phyloP scores from a whole-genome alignment of 2,797 vertebrate genomes.

The Propithecus perrieri region DNA sequence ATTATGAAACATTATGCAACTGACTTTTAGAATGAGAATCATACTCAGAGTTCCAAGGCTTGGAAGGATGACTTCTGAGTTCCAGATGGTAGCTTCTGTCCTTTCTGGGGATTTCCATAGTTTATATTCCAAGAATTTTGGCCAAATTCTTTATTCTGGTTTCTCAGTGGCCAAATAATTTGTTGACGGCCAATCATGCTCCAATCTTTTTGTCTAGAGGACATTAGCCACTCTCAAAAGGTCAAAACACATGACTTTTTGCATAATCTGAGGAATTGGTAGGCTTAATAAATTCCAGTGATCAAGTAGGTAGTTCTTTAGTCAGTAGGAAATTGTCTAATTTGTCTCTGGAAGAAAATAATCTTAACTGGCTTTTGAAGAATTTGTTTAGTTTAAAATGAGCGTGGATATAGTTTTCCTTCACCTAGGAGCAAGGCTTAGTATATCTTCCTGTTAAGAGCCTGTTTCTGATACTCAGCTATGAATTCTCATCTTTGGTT shows the following conservation, averaged over 20 bases:
- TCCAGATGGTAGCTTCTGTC: background rate
- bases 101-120: background rate
- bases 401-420: background rate
- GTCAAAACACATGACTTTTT: background rate
- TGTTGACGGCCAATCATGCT: background rate
- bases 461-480: background rate
- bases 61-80: background rate
- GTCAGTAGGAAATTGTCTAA: background rate
- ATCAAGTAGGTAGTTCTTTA: background rate
- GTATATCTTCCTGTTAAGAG: background rate
- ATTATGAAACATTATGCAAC: background rate
- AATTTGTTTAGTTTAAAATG: conserved; percentile 49
- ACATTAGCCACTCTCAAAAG: background rate
- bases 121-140: background rate
- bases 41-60: background rate
- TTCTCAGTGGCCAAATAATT: background rate
- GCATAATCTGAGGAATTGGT: background rate
- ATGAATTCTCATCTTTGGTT: background rate
- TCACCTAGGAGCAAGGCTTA: background rate
- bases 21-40: conserved; percentile 14
- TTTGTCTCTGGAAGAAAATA: conserved; percentile 40
- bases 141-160: background rate
- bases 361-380: background rate
- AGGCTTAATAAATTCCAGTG: background rate
- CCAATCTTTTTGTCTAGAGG: background rate